Evolutionary conservation across 2,797 vertebrate genomes (phyloP).

Genomic region (Sphenodon punctatus): DNA sequence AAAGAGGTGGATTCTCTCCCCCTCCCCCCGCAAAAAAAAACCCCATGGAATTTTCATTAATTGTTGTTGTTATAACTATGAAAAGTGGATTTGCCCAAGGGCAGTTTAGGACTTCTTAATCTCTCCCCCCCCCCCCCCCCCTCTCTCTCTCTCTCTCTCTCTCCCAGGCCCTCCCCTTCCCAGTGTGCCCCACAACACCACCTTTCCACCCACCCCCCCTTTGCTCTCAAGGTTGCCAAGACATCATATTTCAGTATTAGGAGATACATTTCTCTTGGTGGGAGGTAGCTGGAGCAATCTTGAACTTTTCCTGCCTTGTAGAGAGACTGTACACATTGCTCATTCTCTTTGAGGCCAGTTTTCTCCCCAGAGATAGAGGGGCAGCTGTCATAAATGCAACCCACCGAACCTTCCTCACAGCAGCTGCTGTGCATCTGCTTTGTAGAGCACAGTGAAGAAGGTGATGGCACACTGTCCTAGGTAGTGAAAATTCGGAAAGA

Average conservation of each 20-base stretch:
- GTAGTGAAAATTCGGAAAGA: background rate
- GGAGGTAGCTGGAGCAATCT: constrained; percentile 33
- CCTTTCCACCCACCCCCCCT: too few species aligned
- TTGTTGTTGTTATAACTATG: constrained; percentile 76
- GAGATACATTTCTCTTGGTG: constrained; percentile 44
- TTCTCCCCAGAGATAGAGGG: constrained; percentile 38
- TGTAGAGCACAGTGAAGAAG: background rate
- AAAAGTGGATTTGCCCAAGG: constrained; percentile 76
- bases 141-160: too few species aligned
- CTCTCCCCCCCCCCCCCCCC: constrained; percentile 39
- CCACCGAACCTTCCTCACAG: background rate
- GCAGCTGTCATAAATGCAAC: constrained; percentile 53
- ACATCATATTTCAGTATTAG: constrained; percentile 68
- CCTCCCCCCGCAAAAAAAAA: constrained; percentile 25
- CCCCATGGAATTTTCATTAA: constrained; percentile 65
- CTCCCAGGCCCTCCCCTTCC: too few species aligned
- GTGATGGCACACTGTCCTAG: background rate
- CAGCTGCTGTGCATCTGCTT: constrained; percentile 32
- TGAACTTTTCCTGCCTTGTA: constrained; percentile 40
- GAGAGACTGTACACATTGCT: constrained; percentile 13
- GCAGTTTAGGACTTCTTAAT: constrained; percentile 68
- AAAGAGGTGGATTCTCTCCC: constrained; percentile 44
- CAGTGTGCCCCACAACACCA: too few species aligned
- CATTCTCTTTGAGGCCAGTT: constrained; percentile 57
- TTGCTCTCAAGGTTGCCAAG: constrained; percentile 53